These are phyloP conservation scores for Hydra vulgaris DNA, from an alignment of 30 jellyfish, hydroid and myxozoan species.

Conservation along the genomic window DNA sequence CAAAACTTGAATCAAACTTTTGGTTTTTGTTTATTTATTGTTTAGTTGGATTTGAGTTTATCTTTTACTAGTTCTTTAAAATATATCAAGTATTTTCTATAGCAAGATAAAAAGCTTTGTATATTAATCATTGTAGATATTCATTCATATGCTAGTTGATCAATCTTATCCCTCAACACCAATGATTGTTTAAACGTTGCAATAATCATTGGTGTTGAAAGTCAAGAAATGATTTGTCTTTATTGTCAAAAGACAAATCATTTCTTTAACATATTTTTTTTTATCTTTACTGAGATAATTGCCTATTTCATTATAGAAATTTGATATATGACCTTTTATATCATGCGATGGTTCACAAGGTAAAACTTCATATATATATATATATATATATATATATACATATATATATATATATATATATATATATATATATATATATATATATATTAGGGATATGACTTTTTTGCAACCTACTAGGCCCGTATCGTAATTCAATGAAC, in stretches of 20 bases:
- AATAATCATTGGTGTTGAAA: background rate
- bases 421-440: too few species aligned
- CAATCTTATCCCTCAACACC: background rate
- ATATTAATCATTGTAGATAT: background rate
- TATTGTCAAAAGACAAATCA: conserved; percentile 1
- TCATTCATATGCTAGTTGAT: background rate
- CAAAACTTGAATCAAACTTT: background rate
- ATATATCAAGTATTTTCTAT: conserved; percentile 4
- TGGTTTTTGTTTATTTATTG: too few species aligned
- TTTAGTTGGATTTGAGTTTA: background rate
- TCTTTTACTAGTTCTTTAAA: background rate
- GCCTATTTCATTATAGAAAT: conserved; percentile 17
- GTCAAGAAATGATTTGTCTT: background rate
- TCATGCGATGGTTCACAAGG: conserved; percentile 19
- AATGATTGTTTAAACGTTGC: background rate
- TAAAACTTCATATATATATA: conserved; percentile 15
- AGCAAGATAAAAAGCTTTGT: background rate
- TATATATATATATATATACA: too few species aligned
- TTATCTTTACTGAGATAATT: conserved; percentile 10
- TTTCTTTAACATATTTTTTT: background rate
- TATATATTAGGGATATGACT: too few species aligned
- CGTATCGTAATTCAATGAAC: too few species aligned
- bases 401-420: too few species aligned
- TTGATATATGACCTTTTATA: conserved; percentile 7
- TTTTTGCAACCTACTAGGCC: too few species aligned